These are phyloP conservation scores for Orthosia gracilis DNA, from an alignment of 2,888 invertebrate genomes.

Conservation along the genomic window DNA sequence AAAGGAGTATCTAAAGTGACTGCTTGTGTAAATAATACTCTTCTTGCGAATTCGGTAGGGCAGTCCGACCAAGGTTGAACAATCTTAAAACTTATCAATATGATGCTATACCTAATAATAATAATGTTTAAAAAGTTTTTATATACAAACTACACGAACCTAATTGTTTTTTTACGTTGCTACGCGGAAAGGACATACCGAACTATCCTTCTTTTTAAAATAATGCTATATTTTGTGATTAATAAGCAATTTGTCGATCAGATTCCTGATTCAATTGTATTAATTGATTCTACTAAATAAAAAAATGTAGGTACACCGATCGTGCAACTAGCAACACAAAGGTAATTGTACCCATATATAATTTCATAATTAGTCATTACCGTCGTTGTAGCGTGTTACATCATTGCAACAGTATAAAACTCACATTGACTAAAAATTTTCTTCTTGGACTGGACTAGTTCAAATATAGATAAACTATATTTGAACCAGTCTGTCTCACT, in stretches of 20 bases:
- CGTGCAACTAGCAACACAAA: neutral
- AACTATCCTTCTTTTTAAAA: too few species aligned
- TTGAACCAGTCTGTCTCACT: neutral
- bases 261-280: neutral
- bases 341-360: conserved; percentile 10
- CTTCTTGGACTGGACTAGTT: neutral
- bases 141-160: too few species aligned
- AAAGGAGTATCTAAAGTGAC: too few species aligned
- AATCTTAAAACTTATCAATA: neutral
- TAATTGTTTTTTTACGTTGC: too few species aligned
- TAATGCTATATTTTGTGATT: too few species aligned
- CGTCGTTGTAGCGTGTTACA: neutral
- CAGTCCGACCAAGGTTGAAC: too few species aligned
- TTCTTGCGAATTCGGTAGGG: neutral
- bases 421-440: neutral
- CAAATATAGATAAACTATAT: too few species aligned
- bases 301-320: neutral
- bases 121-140: too few species aligned
- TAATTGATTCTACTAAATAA: neutral
- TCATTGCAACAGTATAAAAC: neutral
- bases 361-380: neutral
- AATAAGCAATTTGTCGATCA: too few species aligned
- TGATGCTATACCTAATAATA: too few species aligned
- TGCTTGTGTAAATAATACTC: too few species aligned
- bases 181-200: too few species aligned